Conservation (phyloP, 2,797 vertebrate genomes). For the Anguilla marmorata region DNA sequence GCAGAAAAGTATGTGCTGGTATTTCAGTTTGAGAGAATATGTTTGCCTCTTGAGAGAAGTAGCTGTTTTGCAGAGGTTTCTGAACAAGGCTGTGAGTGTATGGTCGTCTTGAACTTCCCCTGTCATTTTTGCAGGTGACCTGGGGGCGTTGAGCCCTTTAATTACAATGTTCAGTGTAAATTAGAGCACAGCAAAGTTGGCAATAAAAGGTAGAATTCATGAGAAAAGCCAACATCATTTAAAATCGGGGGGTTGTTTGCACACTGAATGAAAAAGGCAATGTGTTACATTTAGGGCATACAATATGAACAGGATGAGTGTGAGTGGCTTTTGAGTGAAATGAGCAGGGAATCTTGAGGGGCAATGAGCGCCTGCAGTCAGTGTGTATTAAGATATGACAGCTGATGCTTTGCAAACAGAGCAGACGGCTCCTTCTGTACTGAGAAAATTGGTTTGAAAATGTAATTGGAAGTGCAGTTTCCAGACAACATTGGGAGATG, state of each 20-base stretch:
- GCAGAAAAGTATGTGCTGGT: neutral
- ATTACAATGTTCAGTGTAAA: neutral
- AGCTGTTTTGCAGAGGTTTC: neutral
- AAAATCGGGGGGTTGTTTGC: neutral
- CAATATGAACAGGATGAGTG: neutral
- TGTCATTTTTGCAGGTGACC: neutral
- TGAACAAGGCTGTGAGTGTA: neutral
- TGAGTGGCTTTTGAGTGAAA: neutral
- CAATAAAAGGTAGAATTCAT: neutral
- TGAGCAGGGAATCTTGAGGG: neutral
- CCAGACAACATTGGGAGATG: neutral
- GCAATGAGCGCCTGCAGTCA: neutral
- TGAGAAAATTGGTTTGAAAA: constrained; percentile 26
- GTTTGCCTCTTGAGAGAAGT: neutral
- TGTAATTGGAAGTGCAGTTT: constrained; percentile 24
- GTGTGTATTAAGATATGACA: constrained; percentile 12
- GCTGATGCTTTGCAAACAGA: constrained; percentile 21
- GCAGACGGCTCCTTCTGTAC: constrained; percentile 18
- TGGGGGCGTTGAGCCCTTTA: neutral
- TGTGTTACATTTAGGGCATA: neutral
- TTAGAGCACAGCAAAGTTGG: neutral
- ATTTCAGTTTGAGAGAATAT: neutral
- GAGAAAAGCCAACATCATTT: neutral
- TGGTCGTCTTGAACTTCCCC: neutral
- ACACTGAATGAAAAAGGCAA: neutral